Evolutionary conservation across 2,888 invertebrate genomes (phyloP).

Genomic region (Stenolophus ochropezus): DNA sequence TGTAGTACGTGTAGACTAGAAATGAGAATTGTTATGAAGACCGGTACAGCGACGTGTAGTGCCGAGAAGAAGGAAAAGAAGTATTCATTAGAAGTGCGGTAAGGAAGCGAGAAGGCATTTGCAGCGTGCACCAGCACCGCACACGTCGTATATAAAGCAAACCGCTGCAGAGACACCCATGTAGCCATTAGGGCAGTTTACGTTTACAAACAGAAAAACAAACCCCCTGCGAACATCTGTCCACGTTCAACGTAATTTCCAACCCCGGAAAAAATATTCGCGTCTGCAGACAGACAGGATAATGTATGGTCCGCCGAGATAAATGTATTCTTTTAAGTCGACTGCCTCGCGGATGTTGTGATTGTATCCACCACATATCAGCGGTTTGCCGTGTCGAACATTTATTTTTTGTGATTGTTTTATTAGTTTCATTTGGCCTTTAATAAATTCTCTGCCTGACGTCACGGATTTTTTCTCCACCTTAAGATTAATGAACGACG

Average conservation of each 20-base stretch:
- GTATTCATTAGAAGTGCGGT: too few relatives aligned
- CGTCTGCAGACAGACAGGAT: slow-evolving; percentile 57
- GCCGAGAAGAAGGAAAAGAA: too few relatives aligned
- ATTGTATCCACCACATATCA: slow-evolving; percentile 35
- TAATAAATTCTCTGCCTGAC: slow-evolving; percentile 33
- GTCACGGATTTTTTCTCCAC: background rate
- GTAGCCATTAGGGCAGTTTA: slow-evolving; percentile 19
- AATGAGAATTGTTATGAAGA: too few relatives aligned
- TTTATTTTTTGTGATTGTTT: slow-evolving; percentile 44
- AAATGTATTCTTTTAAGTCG: slow-evolving; percentile 60
- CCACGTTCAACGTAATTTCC: slow-evolving; percentile 56
- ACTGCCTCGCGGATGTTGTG: slow-evolving; percentile 2
- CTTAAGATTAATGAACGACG: slow-evolving; percentile 23
- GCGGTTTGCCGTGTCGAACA: slow-evolving; percentile 32
- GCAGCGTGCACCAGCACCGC: too few relatives aligned
- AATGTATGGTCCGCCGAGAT: slow-evolving; percentile 59
- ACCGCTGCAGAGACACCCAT: too few relatives aligned
- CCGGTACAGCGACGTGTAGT: too few relatives aligned
- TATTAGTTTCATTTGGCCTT: slow-evolving; percentile 42
- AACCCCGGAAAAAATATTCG: slow-evolving; percentile 59
- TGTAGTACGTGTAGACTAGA: too few relatives aligned
- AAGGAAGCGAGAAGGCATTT: too few relatives aligned
- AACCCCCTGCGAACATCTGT: slow-evolving; percentile 48
- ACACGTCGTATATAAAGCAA: too few relatives aligned
- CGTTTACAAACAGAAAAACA: slow-evolving; percentile 22